Percentiles rank a stretch among this genome's conserved stretches.
These are phyloP conservation scores for Acrossocheilus fasciatus DNA, from an alignment of 2,797 vertebrate species.

Conservation along the genomic window DNA sequence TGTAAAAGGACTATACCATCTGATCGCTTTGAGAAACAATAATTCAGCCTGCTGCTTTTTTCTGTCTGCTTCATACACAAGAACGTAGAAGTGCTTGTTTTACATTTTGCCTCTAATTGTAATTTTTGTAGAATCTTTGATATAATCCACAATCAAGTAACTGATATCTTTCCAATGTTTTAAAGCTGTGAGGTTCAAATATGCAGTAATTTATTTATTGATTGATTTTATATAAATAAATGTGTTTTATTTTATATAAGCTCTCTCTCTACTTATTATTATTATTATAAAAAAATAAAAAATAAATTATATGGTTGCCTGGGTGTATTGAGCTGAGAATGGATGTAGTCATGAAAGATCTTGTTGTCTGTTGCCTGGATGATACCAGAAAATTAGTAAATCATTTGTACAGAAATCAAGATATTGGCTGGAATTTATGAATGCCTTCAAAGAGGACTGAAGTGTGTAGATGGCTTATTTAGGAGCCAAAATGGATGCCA, in stretches of 20 bases:
- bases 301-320: no score
- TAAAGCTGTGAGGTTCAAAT: neutral
- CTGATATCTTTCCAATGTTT: neutral
- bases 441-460: no score
- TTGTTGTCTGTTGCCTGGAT: no score
- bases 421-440: no score
- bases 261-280: no score
- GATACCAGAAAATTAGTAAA: no score
- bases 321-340: no score
- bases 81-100: neutral
- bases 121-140: neutral
- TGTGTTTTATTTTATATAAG: neutral
- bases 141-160: neutral
- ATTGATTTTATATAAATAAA: neutral
- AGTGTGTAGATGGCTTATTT: no score
- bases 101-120: neutral
- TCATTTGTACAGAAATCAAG: no score
- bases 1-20: conserved; percentile 28
- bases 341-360: no score
- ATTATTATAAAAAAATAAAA: no score
- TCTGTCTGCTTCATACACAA: neutral
- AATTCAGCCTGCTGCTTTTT: neutral
- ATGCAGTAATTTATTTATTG: neutral
- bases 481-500: no score
- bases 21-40: conserved; percentile 4